Evolutionary conservation across 1,140 invertebrate species (phyloP).

Genomic region (Drosophila lini): DNA sequence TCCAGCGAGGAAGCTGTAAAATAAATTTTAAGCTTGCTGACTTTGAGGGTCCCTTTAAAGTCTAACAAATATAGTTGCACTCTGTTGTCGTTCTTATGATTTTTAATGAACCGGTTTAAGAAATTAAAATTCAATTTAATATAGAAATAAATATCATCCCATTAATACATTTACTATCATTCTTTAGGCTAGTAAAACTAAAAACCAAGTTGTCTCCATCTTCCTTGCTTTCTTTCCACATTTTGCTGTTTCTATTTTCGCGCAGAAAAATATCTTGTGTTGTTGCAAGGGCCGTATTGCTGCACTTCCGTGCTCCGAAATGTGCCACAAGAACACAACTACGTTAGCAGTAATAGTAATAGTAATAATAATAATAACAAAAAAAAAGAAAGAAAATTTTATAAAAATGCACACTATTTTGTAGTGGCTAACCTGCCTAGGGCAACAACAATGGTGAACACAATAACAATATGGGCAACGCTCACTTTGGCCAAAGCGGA

Average conservation of each 20-base stretch:
- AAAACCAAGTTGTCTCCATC: conserved; percentile 20
- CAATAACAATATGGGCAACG: conserved; percentile 59
- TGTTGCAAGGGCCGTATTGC: conserved; percentile 56
- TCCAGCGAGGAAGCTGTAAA: conserved; percentile 70
- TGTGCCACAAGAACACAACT: conserved; percentile 51
- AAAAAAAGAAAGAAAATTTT: conserved; percentile 36
- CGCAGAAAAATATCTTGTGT: conserved; percentile 51
- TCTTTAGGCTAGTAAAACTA: background rate
- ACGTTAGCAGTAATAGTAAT: conserved; percentile 11
- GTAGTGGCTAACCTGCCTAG: conserved; percentile 62
- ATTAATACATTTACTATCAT: background rate
- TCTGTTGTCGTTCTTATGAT: conserved; percentile 38
- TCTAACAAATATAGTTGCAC: conserved; percentile 26
- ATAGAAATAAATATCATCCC: background rate
- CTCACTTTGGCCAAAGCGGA: conserved; percentile 66
- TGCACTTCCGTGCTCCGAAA: conserved; percentile 73
- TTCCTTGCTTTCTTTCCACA: background rate
- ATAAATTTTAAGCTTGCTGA: conserved; percentile 65
- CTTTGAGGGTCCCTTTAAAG: conserved; percentile 33
- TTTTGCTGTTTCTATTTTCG: conserved; percentile 32
- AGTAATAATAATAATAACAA: conserved; percentile 41
- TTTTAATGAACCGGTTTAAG: background rate
- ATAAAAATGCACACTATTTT: conserved; percentile 78
- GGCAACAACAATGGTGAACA: conserved; percentile 38
- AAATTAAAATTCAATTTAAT: background rate